Evolutionary conservation across 2,113 vertebrate genomes (phyloP).

Genomic region (Mirounga angustirostris): DNA sequence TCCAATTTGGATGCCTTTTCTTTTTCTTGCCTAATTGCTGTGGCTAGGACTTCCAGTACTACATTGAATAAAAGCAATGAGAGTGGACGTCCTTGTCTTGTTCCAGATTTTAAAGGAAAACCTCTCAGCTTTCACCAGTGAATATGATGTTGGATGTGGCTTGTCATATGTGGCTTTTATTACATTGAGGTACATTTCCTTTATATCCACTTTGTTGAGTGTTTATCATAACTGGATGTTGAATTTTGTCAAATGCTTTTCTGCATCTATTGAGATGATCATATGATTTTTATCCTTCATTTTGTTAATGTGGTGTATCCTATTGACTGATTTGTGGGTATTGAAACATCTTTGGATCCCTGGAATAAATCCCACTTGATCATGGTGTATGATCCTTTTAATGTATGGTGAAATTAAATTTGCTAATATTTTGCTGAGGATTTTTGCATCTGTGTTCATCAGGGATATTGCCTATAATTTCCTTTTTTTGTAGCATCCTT

Average conservation of each 20-base stretch:
- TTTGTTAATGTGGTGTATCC: not conserved
- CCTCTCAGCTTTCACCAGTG: not conserved
- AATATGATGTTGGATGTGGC: not conserved
- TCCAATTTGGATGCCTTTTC: not conserved
- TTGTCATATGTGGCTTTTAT: not conserved
- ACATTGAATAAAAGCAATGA: not conserved
- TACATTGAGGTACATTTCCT: not conserved
- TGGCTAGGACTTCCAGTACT: not conserved
- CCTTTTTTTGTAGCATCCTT: not conserved
- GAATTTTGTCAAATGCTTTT: not conserved
- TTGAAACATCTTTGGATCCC: not conserved
- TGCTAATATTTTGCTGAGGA: not conserved
- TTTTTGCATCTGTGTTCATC: not conserved
- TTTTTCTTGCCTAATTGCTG: not conserved
- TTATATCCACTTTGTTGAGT: not conserved
- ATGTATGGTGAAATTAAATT: not conserved
- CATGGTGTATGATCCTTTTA: not conserved
- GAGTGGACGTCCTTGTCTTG: not conserved
- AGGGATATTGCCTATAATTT: not conserved
- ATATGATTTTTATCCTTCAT: not conserved
- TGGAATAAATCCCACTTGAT: not conserved
- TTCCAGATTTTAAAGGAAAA: not conserved
- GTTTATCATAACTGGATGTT: not conserved
- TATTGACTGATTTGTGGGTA: not conserved
- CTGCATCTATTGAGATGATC: not conserved